Base-by-base conservation (phyloP, 2,797 vertebrate species). In the Gymnodraco acuticeps region DNA sequence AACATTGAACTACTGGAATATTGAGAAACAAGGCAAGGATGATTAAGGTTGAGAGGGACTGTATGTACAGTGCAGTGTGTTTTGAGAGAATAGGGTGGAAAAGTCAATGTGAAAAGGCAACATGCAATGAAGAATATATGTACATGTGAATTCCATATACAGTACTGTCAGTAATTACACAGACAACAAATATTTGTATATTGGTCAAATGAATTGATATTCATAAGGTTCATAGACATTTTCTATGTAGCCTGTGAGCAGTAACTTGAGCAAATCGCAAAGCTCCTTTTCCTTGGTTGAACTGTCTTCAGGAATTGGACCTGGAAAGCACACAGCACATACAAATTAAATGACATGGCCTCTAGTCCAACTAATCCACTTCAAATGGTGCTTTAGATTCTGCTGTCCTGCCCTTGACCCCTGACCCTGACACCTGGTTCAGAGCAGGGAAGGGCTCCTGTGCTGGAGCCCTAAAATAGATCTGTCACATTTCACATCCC, bases 401-500 rank as follows among this genome's bases (percentile, higher is more conserved):
- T 56, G 42, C 76, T 86, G 84, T 82, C 81, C 82, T 85, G 73
- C 79, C 79, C 88, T 86, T 91, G 90, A 90, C 87, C 88, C 47
- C 20, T 76, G 73, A 85, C 84, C 84, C 80, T 90, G 86, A 88
- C 89, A 93, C 89, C 89, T 78, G 87, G 77, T 72, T 86, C 81
- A 76, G 81, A 89, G 87, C 50, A 71, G 80, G 75, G 88, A 83
- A 84, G 82, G 80, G 72, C 88, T 92, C 78, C 77, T 78, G 77
- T 27, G 47, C 78, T 47, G 54, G 15, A 77, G 62, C 54, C 87
- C 79, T 75, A 77, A 94, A 94, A 95, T 94, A 94, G 85, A 93
- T 91, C 89, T 92, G 93, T 91, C 92, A 95, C 86, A 95, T 94
- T 94, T 94, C 87, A 93, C 93, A 91, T 88, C 75, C 71, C 71